Evolutionary conservation across 2,888 invertebrate species (phyloP).

Genomic region (Coenonympha arcania): DNA sequence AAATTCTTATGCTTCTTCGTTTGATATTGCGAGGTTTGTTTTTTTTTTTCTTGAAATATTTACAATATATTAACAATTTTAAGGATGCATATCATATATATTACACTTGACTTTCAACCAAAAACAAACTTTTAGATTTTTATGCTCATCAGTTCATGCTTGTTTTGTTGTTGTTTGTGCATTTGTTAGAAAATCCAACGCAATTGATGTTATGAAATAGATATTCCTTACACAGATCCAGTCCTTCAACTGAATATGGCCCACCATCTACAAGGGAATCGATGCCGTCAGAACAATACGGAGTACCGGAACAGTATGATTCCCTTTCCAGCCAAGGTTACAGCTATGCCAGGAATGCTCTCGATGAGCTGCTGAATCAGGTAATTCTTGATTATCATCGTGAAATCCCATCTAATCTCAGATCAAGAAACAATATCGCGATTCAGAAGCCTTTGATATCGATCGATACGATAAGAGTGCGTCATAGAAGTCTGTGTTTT

Average conservation of each 20-base stretch:
- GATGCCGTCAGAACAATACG: conserved; percentile 60
- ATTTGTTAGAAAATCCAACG: too few relatives aligned
- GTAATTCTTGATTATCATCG: conserved; percentile 30
- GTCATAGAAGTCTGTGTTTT: too few relatives aligned
- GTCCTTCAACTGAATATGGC: conserved; percentile 49
- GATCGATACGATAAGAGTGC: too few relatives aligned
- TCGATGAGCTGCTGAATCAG: conserved; percentile 51
- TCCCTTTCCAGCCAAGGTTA: conserved; percentile 50
- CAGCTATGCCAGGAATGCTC: conserved; percentile 45
- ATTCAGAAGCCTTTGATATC: too few relatives aligned
- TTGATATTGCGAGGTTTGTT: conserved; percentile 45
- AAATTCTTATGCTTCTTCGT: conserved; percentile 46
- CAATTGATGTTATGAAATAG: too few relatives aligned
- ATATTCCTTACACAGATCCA: too few relatives aligned
- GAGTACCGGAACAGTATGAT: conserved; percentile 66
- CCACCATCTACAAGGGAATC: conserved; percentile 42
- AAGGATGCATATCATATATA: too few relatives aligned
- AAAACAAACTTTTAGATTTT: too few relatives aligned
- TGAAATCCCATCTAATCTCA: neutral
- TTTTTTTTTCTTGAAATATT: neutral
- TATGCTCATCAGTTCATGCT: too few relatives aligned
- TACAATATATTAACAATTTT: too few relatives aligned
- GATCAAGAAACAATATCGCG: neutral
- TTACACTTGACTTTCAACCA: too few relatives aligned
- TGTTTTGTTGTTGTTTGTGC: too few relatives aligned